Conservation (phyloP, 2,113 vertebrate genomes). For the Perca schrenkii region DNA sequence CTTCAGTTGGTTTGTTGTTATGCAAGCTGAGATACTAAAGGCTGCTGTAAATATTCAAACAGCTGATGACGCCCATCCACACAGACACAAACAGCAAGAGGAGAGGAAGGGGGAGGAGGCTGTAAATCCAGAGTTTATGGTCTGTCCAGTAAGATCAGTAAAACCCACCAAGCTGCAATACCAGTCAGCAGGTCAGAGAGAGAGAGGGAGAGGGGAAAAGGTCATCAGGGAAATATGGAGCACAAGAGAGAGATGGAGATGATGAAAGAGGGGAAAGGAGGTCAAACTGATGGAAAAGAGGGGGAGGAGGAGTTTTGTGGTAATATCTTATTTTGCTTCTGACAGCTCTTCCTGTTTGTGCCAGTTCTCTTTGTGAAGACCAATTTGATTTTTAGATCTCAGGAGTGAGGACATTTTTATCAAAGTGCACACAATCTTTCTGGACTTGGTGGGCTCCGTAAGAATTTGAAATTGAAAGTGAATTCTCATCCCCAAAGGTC, state of each 20-base stretch:
- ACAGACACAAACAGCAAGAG: conserved; percentile 20
- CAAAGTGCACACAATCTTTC: not conserved
- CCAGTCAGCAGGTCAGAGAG: conserved; percentile 53
- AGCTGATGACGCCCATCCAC: conserved; percentile 47
- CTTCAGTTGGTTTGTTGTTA: conserved; percentile 20
- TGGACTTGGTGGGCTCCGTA: not conserved
- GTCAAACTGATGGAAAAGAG: conserved; percentile 38
- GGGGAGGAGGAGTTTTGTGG: conserved; percentile 25
- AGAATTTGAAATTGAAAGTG: not conserved
- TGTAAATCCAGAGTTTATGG: conserved; percentile 65
- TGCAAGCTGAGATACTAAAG: conserved; percentile 22
- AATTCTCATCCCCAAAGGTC: not conserved
- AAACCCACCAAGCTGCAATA: conserved; percentile 33
- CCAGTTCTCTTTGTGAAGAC: not conserved
- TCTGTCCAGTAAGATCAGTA: conserved; percentile 46
- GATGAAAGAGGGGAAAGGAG: conserved; percentile 46
- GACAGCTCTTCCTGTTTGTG: conserved; percentile 4
- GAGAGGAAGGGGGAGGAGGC: conserved; percentile 24
- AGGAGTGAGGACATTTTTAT: not conserved
- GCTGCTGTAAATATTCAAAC: conserved; percentile 49
- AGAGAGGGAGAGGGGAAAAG: conserved; percentile 2
- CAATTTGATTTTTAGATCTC: not conserved
- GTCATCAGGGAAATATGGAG: conserved; percentile 28
- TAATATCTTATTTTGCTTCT: not conserved
- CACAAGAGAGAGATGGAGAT: conserved; percentile 9